Base-by-base conservation (phyloP, 2,113 vertebrate genomes). In the Neopipo cinnamomea region DNA sequence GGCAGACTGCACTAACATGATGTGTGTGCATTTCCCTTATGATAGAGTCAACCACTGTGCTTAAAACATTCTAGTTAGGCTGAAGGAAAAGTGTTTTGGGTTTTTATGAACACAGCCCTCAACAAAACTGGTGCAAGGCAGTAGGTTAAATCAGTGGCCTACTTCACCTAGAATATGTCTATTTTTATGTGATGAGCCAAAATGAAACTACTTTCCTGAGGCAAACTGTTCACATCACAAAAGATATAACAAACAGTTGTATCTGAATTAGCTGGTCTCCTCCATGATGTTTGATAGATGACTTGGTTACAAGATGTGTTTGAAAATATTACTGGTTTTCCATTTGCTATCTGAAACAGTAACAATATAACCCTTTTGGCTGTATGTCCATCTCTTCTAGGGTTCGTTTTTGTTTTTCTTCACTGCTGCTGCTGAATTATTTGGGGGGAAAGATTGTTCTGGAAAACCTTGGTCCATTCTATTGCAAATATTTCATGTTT, bases 381-480 rank as follows among this genome's bases (percentile, higher is more conserved):
- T 3, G 0, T 31, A 4, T 28, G 5, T 59, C 14, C 0, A 4
- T 58, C 6, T 67, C 17, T 46, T 53, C 4, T 31, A 11, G 31
- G 9, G 0, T 68, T 62, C 41, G 2, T 4, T 42, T 49, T 70
- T 49, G 2, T 4, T 42, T 53, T 49, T 24, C 11, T 77, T 63
- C 13, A 2, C 4, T 68, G 8, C 13, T 80, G 30, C 31, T 47
- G 7, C 23, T 20, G 21, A 21, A 13, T 92, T 95, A 44, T 7
- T 61, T 15, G 5, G 13, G 24, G 6, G 15, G 30, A 50, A 78
- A 30, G 18, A 18, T 66, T 74, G 7, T 71, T 30, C 39, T 39
- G 12, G 16, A 66, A 79, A 73, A 76, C 24, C 6, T 70, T 39
- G 4, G 9, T 84, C 37, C 71, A 33, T 24, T 80, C 6, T 41